Evolutionary conservation across 2,888 invertebrate species (phyloP), one percentile per base, ranked within the genome.

Genomic region (Pammene aurita): DNA sequence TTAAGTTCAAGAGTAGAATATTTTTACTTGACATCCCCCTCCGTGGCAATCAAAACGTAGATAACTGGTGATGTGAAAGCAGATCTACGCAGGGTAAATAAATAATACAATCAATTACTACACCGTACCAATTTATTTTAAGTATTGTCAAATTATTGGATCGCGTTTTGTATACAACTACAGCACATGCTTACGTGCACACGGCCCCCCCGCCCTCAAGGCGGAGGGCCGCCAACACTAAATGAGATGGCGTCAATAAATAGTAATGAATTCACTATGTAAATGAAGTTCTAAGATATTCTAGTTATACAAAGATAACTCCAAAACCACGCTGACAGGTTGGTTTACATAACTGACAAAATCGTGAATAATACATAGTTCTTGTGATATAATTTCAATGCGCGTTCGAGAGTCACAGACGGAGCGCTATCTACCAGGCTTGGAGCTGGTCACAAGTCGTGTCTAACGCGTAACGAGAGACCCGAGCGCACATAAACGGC

Each of bases 111-210:
- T 74, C 78, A 77, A 77, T 72, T 83, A 83, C 87, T 89, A 90
- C 87, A 88, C 85, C 88, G 80, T 87, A 86, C 86, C 86, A 84
- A 82, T 90, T 88, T 87, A 87, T 85, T 89, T 78, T 86, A 84
- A 87, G 81, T 90, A 90, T 91, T 91, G 90, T 90, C 90, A 84
- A 88, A 80, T 84, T 82, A 80, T 83, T 83, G 79, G 78, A 81
- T 82, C 77, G 78, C 76, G 67, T 72, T 73, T 72, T 70, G 73
- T 65, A 70, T 70, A 69, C 65, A 72, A 65, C 72, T 72, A 72
- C 71, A 72, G 72, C 72, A 71, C 68, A 68, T 58, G 72, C 67
- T 72, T 42, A 73, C 72, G 71, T 72, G 72, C 68, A 70, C 67
- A 73, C 62, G 67, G 71, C 68, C 72, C 56, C 60, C 44, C 46